Evolutionary conservation across 2,797 vertebrate species (phyloP), one percentile per base, ranked within the genome.

Genomic region (Enteromius afrohamiltoni): DNA sequence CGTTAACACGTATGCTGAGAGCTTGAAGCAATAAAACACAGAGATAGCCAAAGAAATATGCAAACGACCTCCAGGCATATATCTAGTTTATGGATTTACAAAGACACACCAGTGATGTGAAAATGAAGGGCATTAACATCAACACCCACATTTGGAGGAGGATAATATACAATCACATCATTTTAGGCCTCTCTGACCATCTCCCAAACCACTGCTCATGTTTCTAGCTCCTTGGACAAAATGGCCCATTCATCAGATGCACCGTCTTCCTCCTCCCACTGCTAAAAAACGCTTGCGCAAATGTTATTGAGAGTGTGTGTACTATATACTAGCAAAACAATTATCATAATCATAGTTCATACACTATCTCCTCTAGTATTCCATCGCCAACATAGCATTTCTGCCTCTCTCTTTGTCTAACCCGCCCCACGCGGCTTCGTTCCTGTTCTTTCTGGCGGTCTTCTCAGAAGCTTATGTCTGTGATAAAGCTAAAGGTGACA

Each of bases 401-500:
- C 17, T 69, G 47, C n/a, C 58, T 64, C 45, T 82, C 19, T 64
- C 45, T 82, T 82, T 65, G 80, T 82, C 31, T 65, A 51, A 40
- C 55, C n/a, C 4, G 19, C 42, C 26, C 40, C 53, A 68, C 7
- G 1, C 17, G 2, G 16, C 49, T 42, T 55, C 3, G 13, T 23
- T 40, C 60, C 13, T 31, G 21, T 51, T 84, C 68, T 65, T 13
- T 40, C 40, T 40, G 51, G 45, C 23, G 67, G 75, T 16, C 77
- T 88, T 73, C 74, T 83, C 53, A 83, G 75, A 74, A 51, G 65
- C 45, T 23, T 23, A 76, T 42, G 77, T 71, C 76, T 85, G 81
- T 74, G 89, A 88, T 88, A 89, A 90, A 90, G 85, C 73, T 75
- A 88, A 88, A 89, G 83, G 89, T 89, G 88, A 91, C 77, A 51